Base-by-base conservation (phyloP, 1,140 invertebrate genomes). In the Plodia interpunctella region DNA sequence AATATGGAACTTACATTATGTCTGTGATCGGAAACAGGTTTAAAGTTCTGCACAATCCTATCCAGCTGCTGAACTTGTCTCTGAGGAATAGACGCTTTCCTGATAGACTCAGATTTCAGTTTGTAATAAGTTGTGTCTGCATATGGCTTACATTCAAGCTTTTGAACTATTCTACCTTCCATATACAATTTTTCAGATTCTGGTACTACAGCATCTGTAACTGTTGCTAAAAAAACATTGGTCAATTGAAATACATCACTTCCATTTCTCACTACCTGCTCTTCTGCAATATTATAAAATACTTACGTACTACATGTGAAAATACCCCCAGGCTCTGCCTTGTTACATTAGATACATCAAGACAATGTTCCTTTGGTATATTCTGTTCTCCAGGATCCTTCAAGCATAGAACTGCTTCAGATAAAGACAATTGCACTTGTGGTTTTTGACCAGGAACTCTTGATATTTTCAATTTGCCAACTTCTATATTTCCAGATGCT, bases 101-200 rank as follows among this genome's bases (percentile, higher is more conserved):
- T 92, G 50, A 97, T 96, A 35, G 95, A 95, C 73, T 97, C 94
- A 68, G 94, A 91, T 90, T 99, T 99, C 0, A 98, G 82, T 79
- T 95, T 94, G 92, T 97, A 96, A 75, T 99, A 99, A 72, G 93
- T 94, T 57, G 91, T 94, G 81, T 98, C 96, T 55, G 95, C 95
- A 84, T 96, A 94, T 25, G 98, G 97, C 35, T 95, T 92, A 85
- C 97, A 98, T 88, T 99, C 98, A 32, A 98, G 90, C 85, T 97
- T 97, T 83, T 98, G 97, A 25, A 97, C 96, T 72, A 99, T 98
- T 78, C 95, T 94, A 0, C 98, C 98, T 91, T 98, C 97, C 91
- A 98, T 94, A 62, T 92, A 94, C 0, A 98, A 86, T 85, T 96
- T 97, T 63, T 97, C 97, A 70, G 92, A 91, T 88, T 96, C 95